Conservation (phyloP, 2,888 invertebrate species). For the Caenorhabditis plicata region DNA sequence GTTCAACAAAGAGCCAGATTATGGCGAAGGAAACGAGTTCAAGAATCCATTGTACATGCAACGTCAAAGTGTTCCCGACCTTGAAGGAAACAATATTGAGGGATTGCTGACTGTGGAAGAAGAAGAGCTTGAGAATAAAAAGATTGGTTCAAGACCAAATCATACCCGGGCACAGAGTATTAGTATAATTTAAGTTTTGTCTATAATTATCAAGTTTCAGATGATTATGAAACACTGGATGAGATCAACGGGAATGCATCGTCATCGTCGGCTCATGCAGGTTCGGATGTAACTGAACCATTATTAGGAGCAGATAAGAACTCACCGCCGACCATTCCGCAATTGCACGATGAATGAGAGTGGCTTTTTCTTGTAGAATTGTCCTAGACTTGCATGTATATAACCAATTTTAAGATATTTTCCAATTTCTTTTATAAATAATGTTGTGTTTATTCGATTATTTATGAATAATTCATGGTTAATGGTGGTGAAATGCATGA, state of each 20-base stretch:
- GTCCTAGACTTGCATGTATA: no score
- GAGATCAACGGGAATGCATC: slow-evolving; percentile 23
- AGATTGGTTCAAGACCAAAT: slow-evolving; percentile 26
- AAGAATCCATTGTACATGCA: slow-evolving; percentile 49
- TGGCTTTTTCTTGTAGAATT: no score
- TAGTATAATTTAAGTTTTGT: slow-evolving; percentile 2
- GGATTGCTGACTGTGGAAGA: slow-evolving; percentile 39
- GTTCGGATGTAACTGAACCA: slow-evolving; percentile 3
- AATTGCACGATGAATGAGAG: no score
- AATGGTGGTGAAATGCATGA: not conserved
- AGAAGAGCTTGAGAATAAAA: slow-evolving; percentile 45
- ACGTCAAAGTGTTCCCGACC: slow-evolving; percentile 33
- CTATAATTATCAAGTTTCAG: slow-evolving; percentile 23
- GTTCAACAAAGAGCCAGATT: slow-evolving; percentile 38
- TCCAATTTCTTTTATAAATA: no score
- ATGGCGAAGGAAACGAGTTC: slow-evolving; percentile 36
- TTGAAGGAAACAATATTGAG: not conserved
- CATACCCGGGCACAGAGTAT: slow-evolving; percentile 21
- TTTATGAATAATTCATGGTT: not conserved
- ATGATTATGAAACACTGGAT: slow-evolving; percentile 49
- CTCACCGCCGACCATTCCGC: not conserved
- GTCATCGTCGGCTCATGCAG: not conserved
- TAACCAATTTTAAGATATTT: no score
- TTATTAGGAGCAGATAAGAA: slow-evolving; percentile 1
- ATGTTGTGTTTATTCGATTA: no score